phyloP scores from a whole-genome alignment of 2,888 invertebrate genomes.

The Bedellia somnulentella region DNA sequence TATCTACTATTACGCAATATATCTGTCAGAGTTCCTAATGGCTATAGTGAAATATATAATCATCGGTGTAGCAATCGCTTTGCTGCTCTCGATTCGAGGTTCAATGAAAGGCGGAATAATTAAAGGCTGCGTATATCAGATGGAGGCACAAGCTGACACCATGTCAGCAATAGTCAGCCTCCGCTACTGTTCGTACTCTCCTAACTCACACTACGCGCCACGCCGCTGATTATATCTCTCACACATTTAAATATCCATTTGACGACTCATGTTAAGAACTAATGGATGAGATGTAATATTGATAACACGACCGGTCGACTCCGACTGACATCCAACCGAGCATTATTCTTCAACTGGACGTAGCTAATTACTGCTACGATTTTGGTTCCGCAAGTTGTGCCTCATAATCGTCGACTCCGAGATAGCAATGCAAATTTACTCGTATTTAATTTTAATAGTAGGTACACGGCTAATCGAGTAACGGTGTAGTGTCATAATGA shows the following conservation, averaged over 20 bases:
- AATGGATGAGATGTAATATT: slow-evolving; percentile 1
- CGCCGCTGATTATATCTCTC: slow-evolving; percentile 3
- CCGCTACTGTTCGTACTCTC: slow-evolving; percentile 22
- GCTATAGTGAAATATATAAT: slow-evolving; percentile 12
- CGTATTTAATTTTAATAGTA: too few species aligned
- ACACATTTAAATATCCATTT: slow-evolving; percentile 3
- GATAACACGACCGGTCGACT: neutral
- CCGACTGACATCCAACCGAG: neutral
- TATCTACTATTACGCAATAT: too few species aligned
- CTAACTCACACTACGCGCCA: too few species aligned
- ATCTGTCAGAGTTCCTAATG: slow-evolving; percentile 6
- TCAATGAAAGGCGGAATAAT: slow-evolving; percentile 26
- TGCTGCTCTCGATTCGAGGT: slow-evolving; percentile 15
- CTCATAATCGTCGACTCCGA: too few species aligned
- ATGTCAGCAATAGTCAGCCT: slow-evolving; percentile 22
- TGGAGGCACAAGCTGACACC: slow-evolving; percentile 4
- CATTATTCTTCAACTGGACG: too few species aligned
- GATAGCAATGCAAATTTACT: too few species aligned
- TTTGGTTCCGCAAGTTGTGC: neutral
- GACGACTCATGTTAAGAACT: slow-evolving; percentile 1
- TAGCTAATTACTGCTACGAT: neutral
- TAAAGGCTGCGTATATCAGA: slow-evolving; percentile 19
- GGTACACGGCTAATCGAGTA: too few species aligned
- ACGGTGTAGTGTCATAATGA: slow-evolving; percentile 35
- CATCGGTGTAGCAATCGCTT: slow-evolving; percentile 12